Evolutionary conservation across 2,113 vertebrate species (phyloP).

Genomic region (Melospiza georgiana): DNA sequence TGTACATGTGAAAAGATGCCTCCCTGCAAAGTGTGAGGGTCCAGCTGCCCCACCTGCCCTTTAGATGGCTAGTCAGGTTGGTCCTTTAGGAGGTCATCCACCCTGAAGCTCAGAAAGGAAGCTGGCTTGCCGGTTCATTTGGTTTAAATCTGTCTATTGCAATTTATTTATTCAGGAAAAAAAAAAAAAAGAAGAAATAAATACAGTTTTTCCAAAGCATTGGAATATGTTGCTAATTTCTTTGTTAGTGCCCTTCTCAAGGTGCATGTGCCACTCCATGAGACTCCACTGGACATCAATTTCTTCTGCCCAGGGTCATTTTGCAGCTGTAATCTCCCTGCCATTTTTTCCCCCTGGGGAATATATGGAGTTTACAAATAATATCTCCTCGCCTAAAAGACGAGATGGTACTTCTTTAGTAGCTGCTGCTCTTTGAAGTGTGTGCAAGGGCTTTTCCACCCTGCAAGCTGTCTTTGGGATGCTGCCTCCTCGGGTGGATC

Average conservation of each 20-base stretch:
- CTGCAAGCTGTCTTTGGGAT: background rate
- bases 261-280: background rate
- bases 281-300: background rate
- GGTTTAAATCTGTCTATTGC: background rate
- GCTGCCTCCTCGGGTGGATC: background rate
- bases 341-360: background rate
- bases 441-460: background rate
- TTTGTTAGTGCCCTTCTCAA: background rate
- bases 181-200: background rate
- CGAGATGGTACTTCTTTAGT: background rate
- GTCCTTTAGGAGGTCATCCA: background rate
- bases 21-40: background rate
- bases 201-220: background rate
- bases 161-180: background rate
- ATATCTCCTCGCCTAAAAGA: background rate
- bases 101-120: background rate
- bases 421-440: background rate
- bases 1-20: background rate
- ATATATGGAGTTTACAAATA: background rate
- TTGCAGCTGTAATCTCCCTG: background rate
- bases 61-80: background rate
- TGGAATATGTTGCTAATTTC: fast-evolving
- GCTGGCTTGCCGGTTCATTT: background rate
- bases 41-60: background rate
- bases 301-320: background rate